These are phyloP conservation scores for Anniella stebbinsi DNA, from an alignment of 2,797 vertebrate species.

Conservation along the genomic window DNA sequence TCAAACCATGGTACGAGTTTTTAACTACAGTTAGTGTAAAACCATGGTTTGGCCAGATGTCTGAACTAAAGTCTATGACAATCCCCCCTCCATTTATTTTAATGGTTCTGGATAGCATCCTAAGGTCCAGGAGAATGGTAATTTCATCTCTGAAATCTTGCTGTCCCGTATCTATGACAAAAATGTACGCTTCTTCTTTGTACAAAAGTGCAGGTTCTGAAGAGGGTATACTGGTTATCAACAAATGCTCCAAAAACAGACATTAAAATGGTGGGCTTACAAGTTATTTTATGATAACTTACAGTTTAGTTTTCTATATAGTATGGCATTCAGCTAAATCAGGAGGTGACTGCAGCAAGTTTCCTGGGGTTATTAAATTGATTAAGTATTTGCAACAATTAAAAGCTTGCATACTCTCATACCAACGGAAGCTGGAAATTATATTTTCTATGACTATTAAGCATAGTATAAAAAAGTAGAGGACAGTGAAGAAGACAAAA, in stretches of 20 bases:
- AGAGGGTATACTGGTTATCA: neutral
- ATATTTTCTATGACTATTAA: neutral
- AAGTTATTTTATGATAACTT: neutral
- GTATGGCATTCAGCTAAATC: neutral
- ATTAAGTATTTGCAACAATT: neutral
- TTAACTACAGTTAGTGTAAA: neutral
- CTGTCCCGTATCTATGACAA: neutral
- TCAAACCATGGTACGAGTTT: neutral
- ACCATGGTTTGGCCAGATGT: neutral
- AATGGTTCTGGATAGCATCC: neutral
- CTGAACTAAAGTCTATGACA: slow-evolving; percentile 1
- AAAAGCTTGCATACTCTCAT: neutral
- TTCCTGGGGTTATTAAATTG: neutral
- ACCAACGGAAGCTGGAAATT: neutral
- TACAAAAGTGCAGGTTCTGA: neutral
- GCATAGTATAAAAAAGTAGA: neutral
- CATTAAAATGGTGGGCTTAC: neutral
- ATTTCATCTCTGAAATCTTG: neutral
- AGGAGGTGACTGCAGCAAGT: neutral
- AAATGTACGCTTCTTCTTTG: neutral
- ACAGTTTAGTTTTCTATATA: neutral
- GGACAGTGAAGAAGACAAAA: accelerated
- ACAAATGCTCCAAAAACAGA: neutral
- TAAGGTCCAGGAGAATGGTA: neutral
- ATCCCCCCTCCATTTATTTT: neutral